Evolutionary conservation across 2,888 invertebrate genomes (phyloP).

Genomic region (Drosophila kanekoi): DNA sequence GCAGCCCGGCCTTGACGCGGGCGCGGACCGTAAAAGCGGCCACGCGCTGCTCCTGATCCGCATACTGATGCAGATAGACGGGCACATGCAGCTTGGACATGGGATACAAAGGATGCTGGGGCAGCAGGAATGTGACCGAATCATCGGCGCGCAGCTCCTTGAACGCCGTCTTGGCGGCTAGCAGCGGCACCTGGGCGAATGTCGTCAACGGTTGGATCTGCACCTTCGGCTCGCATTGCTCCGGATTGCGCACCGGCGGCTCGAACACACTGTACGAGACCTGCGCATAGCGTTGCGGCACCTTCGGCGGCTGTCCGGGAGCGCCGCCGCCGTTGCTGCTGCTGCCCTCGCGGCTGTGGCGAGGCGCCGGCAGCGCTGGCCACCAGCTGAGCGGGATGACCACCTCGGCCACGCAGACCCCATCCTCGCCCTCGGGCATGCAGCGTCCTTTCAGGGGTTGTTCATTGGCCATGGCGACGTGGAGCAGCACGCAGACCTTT

Average conservation of each 20-base stretch:
- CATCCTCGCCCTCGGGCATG: slow-evolving; percentile 96
- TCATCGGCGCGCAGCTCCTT: slow-evolving; percentile 94
- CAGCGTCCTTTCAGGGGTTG: slow-evolving; percentile 94
- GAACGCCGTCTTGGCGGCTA: slow-evolving; percentile 92
- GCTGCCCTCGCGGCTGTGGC: slow-evolving; percentile 86
- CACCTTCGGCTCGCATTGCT: slow-evolving; percentile 91
- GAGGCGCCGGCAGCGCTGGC: slow-evolving; percentile 90
- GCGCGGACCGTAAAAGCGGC: slow-evolving; percentile 95
- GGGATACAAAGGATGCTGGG: slow-evolving; percentile 95
- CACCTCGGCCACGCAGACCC: slow-evolving; percentile 95
- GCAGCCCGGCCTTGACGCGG: slow-evolving; percentile 94
- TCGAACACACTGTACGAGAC: slow-evolving; percentile 96
- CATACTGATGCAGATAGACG: slow-evolving; percentile 92
- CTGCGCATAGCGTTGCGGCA: slow-evolving; percentile 91
- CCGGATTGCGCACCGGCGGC: slow-evolving; percentile 89
- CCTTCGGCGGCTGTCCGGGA: slow-evolving; percentile 85
- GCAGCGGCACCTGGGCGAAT: slow-evolving; percentile 89
- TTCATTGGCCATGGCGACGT: slow-evolving; percentile 88
- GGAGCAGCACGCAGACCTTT: slow-evolving; percentile 92
- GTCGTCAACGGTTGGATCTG: slow-evolving; percentile 89
- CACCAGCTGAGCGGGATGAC: slow-evolving; percentile 97
- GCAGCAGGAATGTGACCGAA: slow-evolving; percentile 93
- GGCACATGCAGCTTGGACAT: slow-evolving; percentile 95
- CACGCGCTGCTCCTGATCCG: slow-evolving; percentile 88
- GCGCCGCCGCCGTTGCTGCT: slow-evolving; percentile 33